Evolutionary conservation across 2,113 vertebrate species (phyloP).

Genomic region (Dendropsophus ebraccatus): DNA sequence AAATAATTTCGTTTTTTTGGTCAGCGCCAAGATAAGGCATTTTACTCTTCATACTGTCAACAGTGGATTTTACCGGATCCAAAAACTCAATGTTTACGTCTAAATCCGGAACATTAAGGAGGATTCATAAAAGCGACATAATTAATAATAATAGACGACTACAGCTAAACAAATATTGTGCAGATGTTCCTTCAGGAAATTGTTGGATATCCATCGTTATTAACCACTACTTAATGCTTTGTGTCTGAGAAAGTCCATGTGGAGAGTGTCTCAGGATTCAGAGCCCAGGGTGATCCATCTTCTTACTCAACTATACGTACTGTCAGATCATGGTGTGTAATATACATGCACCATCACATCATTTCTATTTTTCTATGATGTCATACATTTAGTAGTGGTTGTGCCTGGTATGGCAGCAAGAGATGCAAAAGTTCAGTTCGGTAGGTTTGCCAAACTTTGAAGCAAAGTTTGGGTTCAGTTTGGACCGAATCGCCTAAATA

Average conservation of each 20-base stretch:
- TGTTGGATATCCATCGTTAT: constrained; percentile 11
- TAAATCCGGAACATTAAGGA: constrained; percentile 9
- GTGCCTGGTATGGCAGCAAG: too few relatives aligned
- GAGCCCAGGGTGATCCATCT: background rate
- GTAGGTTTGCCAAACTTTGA: too few relatives aligned
- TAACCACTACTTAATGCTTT: background rate
- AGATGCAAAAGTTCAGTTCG: too few relatives aligned
- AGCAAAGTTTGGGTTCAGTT: too few relatives aligned
- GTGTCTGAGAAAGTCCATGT: constrained; percentile 7
- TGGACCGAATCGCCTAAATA: too few relatives aligned
- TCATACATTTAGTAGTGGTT: too few relatives aligned
- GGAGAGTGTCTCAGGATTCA: background rate
- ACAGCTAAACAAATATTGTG: constrained; percentile 36
- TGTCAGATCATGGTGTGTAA: background rate
- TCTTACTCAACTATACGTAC: too few relatives aligned
- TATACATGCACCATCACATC: background rate
- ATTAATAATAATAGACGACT: constrained; percentile 30
- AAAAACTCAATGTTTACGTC: background rate
- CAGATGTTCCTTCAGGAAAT: constrained; percentile 16
- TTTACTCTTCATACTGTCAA: constrained; percentile 11
- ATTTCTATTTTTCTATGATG: background rate
- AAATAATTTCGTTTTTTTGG: constrained; percentile 18
- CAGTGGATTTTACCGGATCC: background rate
- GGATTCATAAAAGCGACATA: constrained; percentile 17
- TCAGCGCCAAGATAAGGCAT: constrained; percentile 33